phyloP scores from a whole-genome alignment of 2,113 vertebrate genomes.

The Xyrauchen texanus region DNA sequence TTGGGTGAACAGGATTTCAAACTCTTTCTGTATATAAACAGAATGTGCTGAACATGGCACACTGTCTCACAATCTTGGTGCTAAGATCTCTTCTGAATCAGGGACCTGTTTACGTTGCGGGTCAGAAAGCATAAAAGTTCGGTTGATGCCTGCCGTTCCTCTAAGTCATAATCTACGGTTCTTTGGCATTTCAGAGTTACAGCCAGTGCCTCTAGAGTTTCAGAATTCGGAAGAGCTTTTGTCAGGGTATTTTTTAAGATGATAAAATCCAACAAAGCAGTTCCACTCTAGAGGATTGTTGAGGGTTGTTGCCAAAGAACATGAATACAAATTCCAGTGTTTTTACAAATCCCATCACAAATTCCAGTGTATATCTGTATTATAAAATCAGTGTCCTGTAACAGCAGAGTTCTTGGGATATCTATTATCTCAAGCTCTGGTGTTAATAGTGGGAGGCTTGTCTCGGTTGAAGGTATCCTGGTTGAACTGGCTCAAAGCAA shows the following conservation, averaged over 20 bases:
- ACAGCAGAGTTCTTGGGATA: not conserved
- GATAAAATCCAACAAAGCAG: too few species aligned
- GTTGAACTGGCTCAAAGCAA: too few species aligned
- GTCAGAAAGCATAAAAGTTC: slow-evolving; percentile 1
- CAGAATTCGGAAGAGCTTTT: not conserved
- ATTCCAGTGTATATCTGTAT: not conserved
- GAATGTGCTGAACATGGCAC: slow-evolving; percentile 46
- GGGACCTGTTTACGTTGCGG: slow-evolving; percentile 59
- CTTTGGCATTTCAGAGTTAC: not conserved
- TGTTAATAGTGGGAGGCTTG: too few species aligned
- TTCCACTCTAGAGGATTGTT: too few species aligned
- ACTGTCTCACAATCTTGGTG: slow-evolving; percentile 71
- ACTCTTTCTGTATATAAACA: not conserved
- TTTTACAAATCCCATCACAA: not conserved
- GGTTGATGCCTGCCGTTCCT: not conserved
- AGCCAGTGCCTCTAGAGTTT: not conserved
- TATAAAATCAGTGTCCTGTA: not conserved
- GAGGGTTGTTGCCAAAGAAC: too few species aligned
- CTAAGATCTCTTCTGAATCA: slow-evolving; percentile 74
- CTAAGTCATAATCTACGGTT: not conserved
- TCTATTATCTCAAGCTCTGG: too few species aligned
- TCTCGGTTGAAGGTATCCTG: too few species aligned
- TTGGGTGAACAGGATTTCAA: not conserved
- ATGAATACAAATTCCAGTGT: too few species aligned
- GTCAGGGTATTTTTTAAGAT: slow-evolving; percentile 22